These are phyloP conservation scores for Megatriorchis doriae DNA, from an alignment of 2,113 vertebrate genomes.

Conservation along the genomic window DNA sequence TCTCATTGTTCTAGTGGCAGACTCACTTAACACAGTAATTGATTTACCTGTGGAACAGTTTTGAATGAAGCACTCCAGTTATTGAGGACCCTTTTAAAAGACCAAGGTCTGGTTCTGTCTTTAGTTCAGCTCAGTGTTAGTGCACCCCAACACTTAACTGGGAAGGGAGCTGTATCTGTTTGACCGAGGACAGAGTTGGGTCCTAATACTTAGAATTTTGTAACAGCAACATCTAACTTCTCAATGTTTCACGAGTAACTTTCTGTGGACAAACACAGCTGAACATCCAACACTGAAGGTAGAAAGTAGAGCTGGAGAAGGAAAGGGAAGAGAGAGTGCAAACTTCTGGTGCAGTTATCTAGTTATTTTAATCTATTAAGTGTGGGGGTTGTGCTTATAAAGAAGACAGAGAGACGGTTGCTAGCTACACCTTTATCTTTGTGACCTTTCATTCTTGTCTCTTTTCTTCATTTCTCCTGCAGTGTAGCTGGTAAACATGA, in stretches of 20 bases:
- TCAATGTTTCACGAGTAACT: not conserved
- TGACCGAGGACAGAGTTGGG: not conserved
- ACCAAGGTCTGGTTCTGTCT: not conserved
- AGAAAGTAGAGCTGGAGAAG: not conserved
- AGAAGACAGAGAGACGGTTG: not conserved
- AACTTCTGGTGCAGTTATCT: not conserved
- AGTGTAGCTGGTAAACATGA: not conserved
- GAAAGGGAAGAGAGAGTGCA: not conserved
- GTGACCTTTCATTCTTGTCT: not conserved
- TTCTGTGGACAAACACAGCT: not conserved
- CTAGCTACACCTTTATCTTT: not conserved
- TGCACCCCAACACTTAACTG: not conserved
- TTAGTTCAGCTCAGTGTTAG: not conserved
- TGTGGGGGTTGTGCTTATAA: not conserved
- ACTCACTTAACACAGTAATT: constrained; percentile 30
- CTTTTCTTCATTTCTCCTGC: not conserved
- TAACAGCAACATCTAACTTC: not conserved
- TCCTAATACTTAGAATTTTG: not conserved
- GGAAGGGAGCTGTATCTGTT: not conserved
- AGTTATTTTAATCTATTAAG: not conserved
- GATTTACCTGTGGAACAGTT: constrained; percentile 52
- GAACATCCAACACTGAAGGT: not conserved
- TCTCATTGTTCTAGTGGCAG: constrained; percentile 17
- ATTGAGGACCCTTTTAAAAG: constrained; percentile 36
- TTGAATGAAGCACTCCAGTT: constrained; percentile 38